Evolutionary conservation across 2,113 vertebrate genomes (phyloP), one percentile per base, ranked within the genome.

Genomic region (Balaeniceps rex): DNA sequence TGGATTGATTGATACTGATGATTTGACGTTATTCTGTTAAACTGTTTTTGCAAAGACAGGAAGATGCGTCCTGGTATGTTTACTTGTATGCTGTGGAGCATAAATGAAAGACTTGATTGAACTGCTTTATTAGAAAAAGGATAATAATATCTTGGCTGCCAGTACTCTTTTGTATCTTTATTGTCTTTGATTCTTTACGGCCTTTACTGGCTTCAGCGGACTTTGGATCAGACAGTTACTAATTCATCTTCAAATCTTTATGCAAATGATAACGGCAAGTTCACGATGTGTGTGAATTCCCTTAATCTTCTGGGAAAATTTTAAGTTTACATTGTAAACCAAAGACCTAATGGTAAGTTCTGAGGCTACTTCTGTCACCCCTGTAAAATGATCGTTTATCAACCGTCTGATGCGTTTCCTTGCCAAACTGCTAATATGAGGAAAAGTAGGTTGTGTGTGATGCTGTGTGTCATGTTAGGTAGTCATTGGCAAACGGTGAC

Each of bases 181-280:
- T 88, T 83, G 38, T 60, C 51, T 69, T 75, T 96, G 68, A 88
- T 93, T 93, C 69, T 93, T 92, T 93, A 83, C 1, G 9, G 60
- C 44, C 76, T 78, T 83, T 70, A 55, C 36, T 87, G 47, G 42
- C 21, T 92, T 88, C 57, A 82, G 36, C 31, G 64, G 77, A 71
- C 65, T 94, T 93, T 92, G 86, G 65, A 84, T 76, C 72, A 84
- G 90, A 71, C 34, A 68, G 72, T 93, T 88, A 83, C 77, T 92
- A 82, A 91, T 91, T 96, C 13, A 34, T 90, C 60, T 81, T 88
- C 80, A 93, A 84, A 93, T 58, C 72, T 66, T 80, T 29, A 79
- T 52, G 52, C 28, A 84, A 84, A 88, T 79, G 63, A 49, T 52
- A 87, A 57, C 0, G 1, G 28, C 49, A 52, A 63, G 23, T 51